Percentiles rank a stretch among this genome's conserved stretches.
phyloP scores from a whole-genome alignment of 2,888 invertebrate species.

The Netelia melanura region DNA sequence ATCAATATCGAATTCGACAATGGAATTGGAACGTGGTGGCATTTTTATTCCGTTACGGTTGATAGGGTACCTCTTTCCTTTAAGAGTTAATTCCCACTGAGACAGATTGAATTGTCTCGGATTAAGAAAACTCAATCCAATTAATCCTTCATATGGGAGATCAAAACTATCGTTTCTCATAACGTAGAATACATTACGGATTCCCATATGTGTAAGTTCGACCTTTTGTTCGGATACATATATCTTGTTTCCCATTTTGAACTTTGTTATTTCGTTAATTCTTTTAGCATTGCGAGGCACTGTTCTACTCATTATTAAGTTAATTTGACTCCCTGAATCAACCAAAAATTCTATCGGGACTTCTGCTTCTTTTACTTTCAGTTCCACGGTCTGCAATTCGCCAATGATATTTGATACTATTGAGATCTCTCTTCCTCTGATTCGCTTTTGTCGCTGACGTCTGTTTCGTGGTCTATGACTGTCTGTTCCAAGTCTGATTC shows the following conservation, averaged over 20 bases:
- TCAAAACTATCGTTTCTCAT: constrained; percentile 30
- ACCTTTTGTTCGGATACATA: constrained; percentile 20
- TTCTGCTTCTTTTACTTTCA: not conserved
- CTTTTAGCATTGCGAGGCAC: constrained; percentile 3
- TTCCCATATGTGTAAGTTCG: constrained; percentile 28
- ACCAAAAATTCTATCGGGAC: constrained; percentile 4
- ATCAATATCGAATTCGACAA: constrained; percentile 10
- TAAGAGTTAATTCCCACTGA: constrained; percentile 18
- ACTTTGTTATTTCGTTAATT: not conserved
- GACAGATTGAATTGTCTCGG: constrained; percentile 6
- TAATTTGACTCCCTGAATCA: constrained; percentile 5
- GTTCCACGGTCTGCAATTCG: not conserved
- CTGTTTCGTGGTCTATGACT: constrained; percentile 10
- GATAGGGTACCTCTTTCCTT: constrained; percentile 12
- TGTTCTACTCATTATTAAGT: constrained; percentile 4
- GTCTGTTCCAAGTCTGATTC: constrained; percentile 4
- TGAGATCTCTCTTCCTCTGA: constrained; percentile 4
- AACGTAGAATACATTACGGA: constrained; percentile 26
- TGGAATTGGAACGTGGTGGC: constrained; percentile 1
- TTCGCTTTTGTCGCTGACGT: constrained; percentile 13
- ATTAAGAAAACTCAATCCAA: constrained; percentile 9
- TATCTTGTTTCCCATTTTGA: constrained; percentile 8
- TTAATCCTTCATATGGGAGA: constrained; percentile 11
- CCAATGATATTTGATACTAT: not conserved
- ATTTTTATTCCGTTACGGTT: constrained; percentile 18